phyloP scores from a whole-genome alignment of 1,140 invertebrate species.

The Dufourea novaeangliae region DNA sequence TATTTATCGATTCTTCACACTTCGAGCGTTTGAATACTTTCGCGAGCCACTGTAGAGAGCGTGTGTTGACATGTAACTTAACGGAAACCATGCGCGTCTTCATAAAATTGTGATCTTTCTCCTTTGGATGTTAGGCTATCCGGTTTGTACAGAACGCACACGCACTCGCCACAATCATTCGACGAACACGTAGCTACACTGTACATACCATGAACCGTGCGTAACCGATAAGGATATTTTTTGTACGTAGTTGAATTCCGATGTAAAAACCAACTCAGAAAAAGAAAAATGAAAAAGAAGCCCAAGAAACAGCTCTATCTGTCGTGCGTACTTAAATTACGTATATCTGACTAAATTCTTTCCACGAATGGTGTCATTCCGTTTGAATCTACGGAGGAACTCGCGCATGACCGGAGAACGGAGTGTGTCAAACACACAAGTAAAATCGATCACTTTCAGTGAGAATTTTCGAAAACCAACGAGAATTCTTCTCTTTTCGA shows the following conservation, averaged over 20 bases:
- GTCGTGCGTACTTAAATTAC: background rate
- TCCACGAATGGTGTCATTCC: slow-evolving; percentile 29
- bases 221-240: slow-evolving; percentile 65
- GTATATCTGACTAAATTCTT: slow-evolving; percentile 46
- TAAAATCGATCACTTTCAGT: background rate
- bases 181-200: slow-evolving; percentile 52
- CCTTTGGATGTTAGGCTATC: slow-evolving; percentile 44
- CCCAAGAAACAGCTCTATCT: slow-evolving; percentile 16
- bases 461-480: background rate
- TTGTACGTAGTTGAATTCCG: slow-evolving; percentile 60
- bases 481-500: no score
- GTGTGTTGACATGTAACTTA: slow-evolving; percentile 7
- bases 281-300: no score
- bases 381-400: slow-evolving; percentile 16
- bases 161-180: slow-evolving; percentile 50
- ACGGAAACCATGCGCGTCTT: background rate
- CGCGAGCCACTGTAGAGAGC: background rate
- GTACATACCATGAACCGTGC: slow-evolving; percentile 55
- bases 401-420: background rate
- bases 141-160: slow-evolving; percentile 54
- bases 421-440: background rate
- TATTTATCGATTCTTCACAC: no score
- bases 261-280: no score
- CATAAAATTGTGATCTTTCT: slow-evolving; percentile 47
- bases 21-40: background rate